Conservation (phyloP, 1,140 invertebrate species). For the Papilio aristodemus region DNA sequence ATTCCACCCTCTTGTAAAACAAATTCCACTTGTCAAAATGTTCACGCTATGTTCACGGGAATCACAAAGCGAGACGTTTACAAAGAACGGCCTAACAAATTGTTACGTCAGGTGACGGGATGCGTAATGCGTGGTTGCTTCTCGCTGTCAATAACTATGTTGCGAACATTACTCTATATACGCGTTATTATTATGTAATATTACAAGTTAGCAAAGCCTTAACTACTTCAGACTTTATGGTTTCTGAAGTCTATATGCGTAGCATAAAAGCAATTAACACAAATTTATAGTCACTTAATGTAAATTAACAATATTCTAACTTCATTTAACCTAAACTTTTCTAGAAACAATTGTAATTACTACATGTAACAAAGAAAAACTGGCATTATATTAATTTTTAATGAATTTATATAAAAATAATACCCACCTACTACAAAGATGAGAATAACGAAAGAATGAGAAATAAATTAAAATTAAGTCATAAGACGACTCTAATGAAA, state of each 20-base stretch:
- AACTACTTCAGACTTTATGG: too few species aligned
- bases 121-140: constrained; percentile 54
- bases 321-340: too few species aligned
- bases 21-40: constrained; percentile 74
- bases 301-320: too few species aligned
- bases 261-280: too few species aligned
- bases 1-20: constrained; percentile 61
- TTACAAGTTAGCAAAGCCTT: too few species aligned
- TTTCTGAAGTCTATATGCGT: too few species aligned
- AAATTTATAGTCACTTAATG: too few species aligned
- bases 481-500: constrained; percentile 20
- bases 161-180: constrained; percentile 44
- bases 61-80: constrained; percentile 71
- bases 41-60: constrained; percentile 64
- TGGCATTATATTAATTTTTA: too few species aligned
- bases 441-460: background rate
- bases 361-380: too few species aligned
- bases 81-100: constrained; percentile 72
- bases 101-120: constrained; percentile 62
- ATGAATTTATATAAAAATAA: too few species aligned
- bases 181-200: background rate
- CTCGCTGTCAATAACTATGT: constrained; percentile 53
- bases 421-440: background rate
- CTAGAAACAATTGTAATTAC: too few species aligned
- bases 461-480: constrained; percentile 22